Percentiles rank a stretch among this genome's conserved stretches.
Conservation (phyloP, 2,113 vertebrate species). For the Telmatochromis brachygnathus region DNA sequence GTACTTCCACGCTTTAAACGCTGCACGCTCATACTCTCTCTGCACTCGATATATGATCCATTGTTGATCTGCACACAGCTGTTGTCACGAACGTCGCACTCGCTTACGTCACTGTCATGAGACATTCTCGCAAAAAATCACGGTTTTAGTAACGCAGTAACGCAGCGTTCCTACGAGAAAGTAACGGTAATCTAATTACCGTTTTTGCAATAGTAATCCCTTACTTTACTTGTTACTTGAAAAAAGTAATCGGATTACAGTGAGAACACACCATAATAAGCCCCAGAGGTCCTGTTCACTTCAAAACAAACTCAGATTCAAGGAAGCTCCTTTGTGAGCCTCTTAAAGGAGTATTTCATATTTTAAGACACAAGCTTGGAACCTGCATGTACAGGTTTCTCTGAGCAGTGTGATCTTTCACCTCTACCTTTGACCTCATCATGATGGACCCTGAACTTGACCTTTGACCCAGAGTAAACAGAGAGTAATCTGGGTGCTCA, state of each 20-base stretch:
- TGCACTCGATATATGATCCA: no score
- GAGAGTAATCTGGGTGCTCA: slow-evolving; percentile 49
- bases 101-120: no score
- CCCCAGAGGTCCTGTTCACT: not conserved
- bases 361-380: not conserved
- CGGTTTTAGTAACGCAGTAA: no score
- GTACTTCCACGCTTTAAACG: no score
- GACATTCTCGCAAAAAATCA: no score
- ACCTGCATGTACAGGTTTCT: not conserved
- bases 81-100: no score
- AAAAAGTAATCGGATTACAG: no score
- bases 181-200: fast-evolving
- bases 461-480: slow-evolving; percentile 20
- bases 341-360: not conserved
- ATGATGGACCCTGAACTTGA: slow-evolving; percentile 1
- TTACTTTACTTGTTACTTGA: no score
- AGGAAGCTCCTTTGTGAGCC: not conserved
- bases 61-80: no score
- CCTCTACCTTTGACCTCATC: slow-evolving; percentile 5
- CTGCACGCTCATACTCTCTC: no score
- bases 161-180: no score
- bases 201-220: no score
- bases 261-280: not conserved
- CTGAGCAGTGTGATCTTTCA: not conserved
- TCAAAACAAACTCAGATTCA: not conserved